These are phyloP conservation scores for Phalacrocorax pelagicus DNA, from an alignment of 2,113 vertebrate species.

Conservation along the genomic window DNA sequence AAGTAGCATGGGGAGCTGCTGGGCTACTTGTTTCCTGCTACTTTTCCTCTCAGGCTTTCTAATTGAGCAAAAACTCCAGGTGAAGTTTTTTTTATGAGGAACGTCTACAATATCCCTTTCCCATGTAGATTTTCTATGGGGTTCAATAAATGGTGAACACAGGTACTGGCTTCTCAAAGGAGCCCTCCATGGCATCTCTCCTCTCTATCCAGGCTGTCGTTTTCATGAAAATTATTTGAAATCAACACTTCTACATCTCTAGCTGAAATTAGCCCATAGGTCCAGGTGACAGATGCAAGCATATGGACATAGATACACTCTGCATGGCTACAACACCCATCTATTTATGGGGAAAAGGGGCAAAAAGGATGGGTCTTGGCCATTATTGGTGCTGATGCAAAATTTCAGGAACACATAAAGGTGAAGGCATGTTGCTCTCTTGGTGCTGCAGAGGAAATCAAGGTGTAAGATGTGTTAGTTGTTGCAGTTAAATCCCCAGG, in stretches of 20 bases:
- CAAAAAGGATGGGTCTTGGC: background rate
- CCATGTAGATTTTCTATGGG: background rate
- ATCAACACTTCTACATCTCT: background rate
- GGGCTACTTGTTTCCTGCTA: rapidly evolving
- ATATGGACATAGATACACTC: background rate
- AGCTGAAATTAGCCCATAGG: background rate
- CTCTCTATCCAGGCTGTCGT: background rate
- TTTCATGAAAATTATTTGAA: background rate
- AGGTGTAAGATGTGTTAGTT: background rate
- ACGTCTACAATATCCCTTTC: background rate
- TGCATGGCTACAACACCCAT: background rate
- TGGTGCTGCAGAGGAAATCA: background rate
- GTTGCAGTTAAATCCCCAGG: background rate
- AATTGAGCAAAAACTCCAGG: rapidly evolving
- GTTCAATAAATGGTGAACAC: background rate
- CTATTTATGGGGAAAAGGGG: background rate
- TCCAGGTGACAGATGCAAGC: background rate
- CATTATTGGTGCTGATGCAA: background rate
- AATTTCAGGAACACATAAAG: background rate
- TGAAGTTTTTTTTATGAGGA: background rate
- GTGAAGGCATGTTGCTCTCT: background rate
- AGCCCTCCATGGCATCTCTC: background rate
- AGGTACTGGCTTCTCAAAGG: background rate
- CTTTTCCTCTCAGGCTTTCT: background rate
- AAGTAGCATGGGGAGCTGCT: background rate